Percentiles rank a stretch among this genome's conserved stretches.
Evolutionary conservation across 2,113 vertebrate species (phyloP).

Genomic region (Dolichotis patagonum): DNA sequence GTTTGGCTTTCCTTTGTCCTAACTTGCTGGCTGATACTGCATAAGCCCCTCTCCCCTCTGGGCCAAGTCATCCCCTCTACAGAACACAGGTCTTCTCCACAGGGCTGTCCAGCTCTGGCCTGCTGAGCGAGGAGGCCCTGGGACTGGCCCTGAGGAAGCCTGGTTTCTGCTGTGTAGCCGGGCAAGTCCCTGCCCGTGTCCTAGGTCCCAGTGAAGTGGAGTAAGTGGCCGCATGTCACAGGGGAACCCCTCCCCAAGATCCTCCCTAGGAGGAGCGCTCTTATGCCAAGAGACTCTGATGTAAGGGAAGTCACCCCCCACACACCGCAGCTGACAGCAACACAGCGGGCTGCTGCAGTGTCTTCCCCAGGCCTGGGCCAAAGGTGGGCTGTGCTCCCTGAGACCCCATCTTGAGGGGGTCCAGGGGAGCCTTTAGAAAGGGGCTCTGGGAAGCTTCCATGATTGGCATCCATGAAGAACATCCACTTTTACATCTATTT

Average conservation of each 20-base stretch:
- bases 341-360: background rate
- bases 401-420: background rate
- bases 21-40: background rate
- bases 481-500: background rate
- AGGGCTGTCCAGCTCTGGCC: background rate
- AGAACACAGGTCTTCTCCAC: background rate
- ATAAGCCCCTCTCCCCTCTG: background rate
- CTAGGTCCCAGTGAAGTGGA: background rate
- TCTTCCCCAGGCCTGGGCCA: background rate
- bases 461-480: background rate
- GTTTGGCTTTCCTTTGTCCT: background rate
- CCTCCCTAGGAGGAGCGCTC: background rate
- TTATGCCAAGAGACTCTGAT: background rate
- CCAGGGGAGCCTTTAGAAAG: background rate
- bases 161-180: background rate
- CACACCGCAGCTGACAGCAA: background rate
- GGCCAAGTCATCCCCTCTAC: background rate
- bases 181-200: background rate
- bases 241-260: background rate
- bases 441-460: background rate
- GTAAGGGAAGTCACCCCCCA: background rate
- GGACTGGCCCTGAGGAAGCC: background rate
- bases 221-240: background rate
- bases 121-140: background rate
- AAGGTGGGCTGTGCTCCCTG: background rate